Evolutionary conservation across 2,888 invertebrate species (phyloP), one percentile per base, ranked within the genome.

Genomic region (Melieria omissa): DNA sequence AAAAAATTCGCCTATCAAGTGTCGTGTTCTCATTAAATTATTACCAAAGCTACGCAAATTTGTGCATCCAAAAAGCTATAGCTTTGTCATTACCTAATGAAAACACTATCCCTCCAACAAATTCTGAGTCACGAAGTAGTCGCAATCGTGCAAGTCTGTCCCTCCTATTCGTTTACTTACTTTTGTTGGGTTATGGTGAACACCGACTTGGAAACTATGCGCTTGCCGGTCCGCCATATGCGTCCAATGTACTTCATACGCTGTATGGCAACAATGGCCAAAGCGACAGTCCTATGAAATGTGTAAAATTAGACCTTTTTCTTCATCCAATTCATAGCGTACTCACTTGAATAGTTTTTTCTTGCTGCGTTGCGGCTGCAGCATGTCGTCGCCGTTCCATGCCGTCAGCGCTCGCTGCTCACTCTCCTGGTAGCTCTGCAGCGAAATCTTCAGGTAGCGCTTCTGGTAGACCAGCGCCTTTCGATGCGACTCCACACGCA

Each of bases 401-500:
- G 81, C 78, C 0, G 76, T 77, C 74, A 86, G 71, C 0, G 85
- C 82, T 71, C 83, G 80, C 41, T 83, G 81, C 74, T 87, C 86
- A 65, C 81, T 86, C 45, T 85, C 84, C 76, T 87, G 86, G 76
- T 88, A 88, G 10, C 84, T 84, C 63, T 90, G 78, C 84, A 89
- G 77, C 80, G 93, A 90, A 14, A 93, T 89, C 75, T 94, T 89
- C 68, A 98, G 88, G 86, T 96, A 97, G 29, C 93, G 90, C 87
- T 98, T 98, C 88, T 98, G 98, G 90, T 93, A 97, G 66, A 93
- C 91, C 68, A 98, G 88, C 12, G 96, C 94, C 85, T 96, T 96
- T 72, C 94, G 91, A 80, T 93, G 94, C 82, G 96, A 95, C 83
- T 97, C 95, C 5, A 93, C 90, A 47, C 94, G 90, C 77, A 96